Evolutionary conservation across 2,888 invertebrate genomes (phyloP).

Genomic region (Agrotis ipsilon): DNA sequence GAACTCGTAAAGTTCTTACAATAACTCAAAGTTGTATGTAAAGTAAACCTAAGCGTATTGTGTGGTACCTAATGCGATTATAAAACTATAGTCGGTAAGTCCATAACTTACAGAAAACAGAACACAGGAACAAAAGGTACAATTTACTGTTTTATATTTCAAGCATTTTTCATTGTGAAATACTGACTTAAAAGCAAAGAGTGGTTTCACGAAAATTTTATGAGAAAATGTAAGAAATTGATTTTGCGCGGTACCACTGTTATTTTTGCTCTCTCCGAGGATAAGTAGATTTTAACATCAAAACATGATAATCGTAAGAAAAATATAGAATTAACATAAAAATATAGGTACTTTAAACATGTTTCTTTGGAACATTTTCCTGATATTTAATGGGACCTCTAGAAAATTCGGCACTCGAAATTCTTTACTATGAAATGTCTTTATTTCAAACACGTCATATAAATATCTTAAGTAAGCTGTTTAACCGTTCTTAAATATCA

Average conservation of each 20-base stretch:
- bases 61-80: constrained; percentile 34
- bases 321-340: not conserved
- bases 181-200: constrained; percentile 41
- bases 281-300: constrained; percentile 33
- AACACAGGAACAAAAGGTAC: constrained; percentile 43
- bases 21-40: constrained; percentile 12
- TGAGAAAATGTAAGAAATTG: constrained; percentile 41
- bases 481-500: constrained; percentile 13
- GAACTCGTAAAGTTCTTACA: constrained; percentile 19
- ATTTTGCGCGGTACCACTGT: constrained; percentile 34
- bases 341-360: too few relatives aligned
- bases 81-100: constrained; percentile 20
- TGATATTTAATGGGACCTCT: not conserved
- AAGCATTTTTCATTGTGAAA: constrained; percentile 51
- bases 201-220: constrained; percentile 31
- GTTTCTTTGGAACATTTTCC: constrained; percentile 18
- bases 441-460: not conserved
- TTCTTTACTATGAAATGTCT: not conserved
- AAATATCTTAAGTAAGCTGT: not conserved
- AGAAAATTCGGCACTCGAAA: too few relatives aligned
- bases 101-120: constrained; percentile 13
- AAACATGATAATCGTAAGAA: constrained; percentile 1
- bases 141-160: constrained; percentile 26
- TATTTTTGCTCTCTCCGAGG: constrained; percentile 26
- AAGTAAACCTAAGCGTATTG: constrained; percentile 42